A percentile compares a stretch with the other conserved stretches of the same genome.
phyloP scores from a whole-genome alignment of 2,888 invertebrate species.

The Cyaniris semiargus region DNA sequence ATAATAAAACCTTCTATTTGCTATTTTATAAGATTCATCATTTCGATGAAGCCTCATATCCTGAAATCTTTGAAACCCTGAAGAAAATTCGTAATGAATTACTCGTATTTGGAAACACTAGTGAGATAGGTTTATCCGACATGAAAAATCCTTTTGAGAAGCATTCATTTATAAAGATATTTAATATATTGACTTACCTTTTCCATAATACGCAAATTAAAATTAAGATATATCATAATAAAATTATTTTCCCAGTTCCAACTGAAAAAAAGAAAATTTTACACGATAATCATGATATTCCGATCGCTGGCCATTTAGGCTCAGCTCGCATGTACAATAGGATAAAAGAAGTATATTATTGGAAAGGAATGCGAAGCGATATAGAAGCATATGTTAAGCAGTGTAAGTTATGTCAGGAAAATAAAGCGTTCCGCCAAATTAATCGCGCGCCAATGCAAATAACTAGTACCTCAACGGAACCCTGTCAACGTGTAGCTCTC shows the following conservation, averaged over 20 bases:
- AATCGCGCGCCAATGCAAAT: conserved; percentile 23
- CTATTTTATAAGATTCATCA: conserved; percentile 39
- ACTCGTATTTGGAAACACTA: neutral
- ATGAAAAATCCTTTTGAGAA: conserved; percentile 35
- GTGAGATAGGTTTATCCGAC: conserved; percentile 34
- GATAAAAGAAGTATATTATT: conserved; percentile 35
- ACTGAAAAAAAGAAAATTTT: conserved; percentile 34
- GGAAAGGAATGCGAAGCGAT: conserved; percentile 37
- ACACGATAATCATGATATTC: conserved; percentile 37
- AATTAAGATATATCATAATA: conserved; percentile 33
- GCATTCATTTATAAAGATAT: conserved; percentile 32
- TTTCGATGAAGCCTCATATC: neutral
- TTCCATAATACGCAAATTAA: conserved; percentile 35
- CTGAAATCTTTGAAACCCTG: conserved; percentile 3
- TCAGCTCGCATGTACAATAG: conserved; percentile 30
- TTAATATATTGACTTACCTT: conserved; percentile 33
- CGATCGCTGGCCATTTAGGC: conserved; percentile 38
- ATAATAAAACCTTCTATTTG: conserved; percentile 33
- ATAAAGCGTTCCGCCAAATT: neutral
- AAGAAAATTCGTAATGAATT: neutral
- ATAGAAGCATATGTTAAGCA: conserved; percentile 35
- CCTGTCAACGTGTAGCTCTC: neutral
- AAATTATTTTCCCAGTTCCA: conserved; percentile 33
- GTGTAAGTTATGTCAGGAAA: conserved; percentile 4
- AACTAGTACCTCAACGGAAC: conserved; percentile 9